Base-by-base conservation (phyloP, 2,797 vertebrate species). In the Kryptopterus vitreolus region DNA sequence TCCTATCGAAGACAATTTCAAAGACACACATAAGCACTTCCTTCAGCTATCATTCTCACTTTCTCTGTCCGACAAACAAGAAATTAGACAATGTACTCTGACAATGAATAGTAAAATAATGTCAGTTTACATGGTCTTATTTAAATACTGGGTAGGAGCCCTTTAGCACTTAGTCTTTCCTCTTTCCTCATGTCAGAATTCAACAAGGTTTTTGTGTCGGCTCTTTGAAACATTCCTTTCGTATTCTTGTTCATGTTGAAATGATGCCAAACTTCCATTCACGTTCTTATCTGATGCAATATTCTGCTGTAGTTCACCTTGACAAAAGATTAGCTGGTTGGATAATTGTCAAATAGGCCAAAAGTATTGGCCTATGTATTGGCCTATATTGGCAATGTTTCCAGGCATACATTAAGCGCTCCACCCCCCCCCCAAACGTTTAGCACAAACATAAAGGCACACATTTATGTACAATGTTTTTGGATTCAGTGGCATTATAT, bases 1-100 rank as follows among this genome's bases (percentile, higher is more conserved):
- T 80, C 76, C 77, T 83, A 82, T 86, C 81, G 85, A 78, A 86
- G 68, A 58, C 72, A 81, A 83, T 86, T 86, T 80, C 35, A 83
- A 72, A 50, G 31, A 20, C 75, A 35, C 70, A 79, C 73, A 48
- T 59, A 79, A 55, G 74, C 50, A 78, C 53, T 72, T 61, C 72
- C 57, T 46, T 71, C 15, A 81, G 75, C 46, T 48, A 84, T 76
- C 10, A 76, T 66, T 80, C 61, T 66, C 29, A 75, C 52, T 82
- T 75, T 9, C n/a, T 73, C 16, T 26, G 22, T 22, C 29, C 50
- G 16, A 9, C 33, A 70, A 7, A 50, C 66, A 58, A 15, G 26
- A 18, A 24, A 26, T 26, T 4, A 38, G 13, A 82, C 29, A 33
- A 76, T 48, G 38, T n/a, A 26, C 12, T 66, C 31, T 58, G 38